Evolutionary conservation across 2,113 vertebrate species (phyloP).

Genomic region (Poeciliopsis turrubarensis): DNA sequence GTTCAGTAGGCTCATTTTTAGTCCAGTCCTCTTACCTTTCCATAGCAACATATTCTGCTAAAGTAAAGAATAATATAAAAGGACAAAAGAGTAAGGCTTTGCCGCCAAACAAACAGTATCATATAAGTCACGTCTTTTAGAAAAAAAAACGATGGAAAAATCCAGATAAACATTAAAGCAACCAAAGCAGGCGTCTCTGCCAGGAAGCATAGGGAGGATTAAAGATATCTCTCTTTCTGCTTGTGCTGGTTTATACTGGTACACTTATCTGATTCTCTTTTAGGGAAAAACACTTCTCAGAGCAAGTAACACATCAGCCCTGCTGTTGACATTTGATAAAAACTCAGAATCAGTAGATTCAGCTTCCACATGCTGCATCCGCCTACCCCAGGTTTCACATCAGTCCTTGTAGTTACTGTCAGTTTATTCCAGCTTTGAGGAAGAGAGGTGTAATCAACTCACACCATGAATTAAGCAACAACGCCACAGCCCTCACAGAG

Average conservation of each 20-base stretch:
- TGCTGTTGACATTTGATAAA: conserved; percentile 5
- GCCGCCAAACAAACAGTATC: not conserved
- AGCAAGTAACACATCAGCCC: conserved; percentile 11
- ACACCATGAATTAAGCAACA: conserved; percentile 9
- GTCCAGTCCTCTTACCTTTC: not conserved
- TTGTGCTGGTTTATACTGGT: conserved; percentile 2
- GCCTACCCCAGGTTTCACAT: not conserved
- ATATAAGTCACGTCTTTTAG: not conserved
- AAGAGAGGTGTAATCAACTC: not conserved
- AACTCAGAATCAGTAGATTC: not conserved
- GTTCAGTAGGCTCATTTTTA: not conserved
- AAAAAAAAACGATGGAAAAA: conserved; percentile 6
- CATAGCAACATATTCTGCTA: not conserved
- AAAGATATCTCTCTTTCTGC: conserved; percentile 36
- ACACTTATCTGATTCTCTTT: conserved; percentile 35
- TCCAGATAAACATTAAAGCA: conserved; percentile 46
- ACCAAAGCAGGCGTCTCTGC: conserved; percentile 34
- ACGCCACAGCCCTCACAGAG: conserved; percentile 40
- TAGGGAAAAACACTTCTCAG: not conserved
- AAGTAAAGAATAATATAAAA: not conserved
- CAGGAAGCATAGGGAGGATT: conserved; percentile 50
- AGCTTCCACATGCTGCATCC: not conserved
- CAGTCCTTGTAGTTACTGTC: not conserved
- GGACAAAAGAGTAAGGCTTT: not conserved
- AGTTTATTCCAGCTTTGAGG: conserved; percentile 7